Base-by-base conservation (phyloP, 2,888 invertebrate genomes). In the Aspidapion aeneum region DNA sequence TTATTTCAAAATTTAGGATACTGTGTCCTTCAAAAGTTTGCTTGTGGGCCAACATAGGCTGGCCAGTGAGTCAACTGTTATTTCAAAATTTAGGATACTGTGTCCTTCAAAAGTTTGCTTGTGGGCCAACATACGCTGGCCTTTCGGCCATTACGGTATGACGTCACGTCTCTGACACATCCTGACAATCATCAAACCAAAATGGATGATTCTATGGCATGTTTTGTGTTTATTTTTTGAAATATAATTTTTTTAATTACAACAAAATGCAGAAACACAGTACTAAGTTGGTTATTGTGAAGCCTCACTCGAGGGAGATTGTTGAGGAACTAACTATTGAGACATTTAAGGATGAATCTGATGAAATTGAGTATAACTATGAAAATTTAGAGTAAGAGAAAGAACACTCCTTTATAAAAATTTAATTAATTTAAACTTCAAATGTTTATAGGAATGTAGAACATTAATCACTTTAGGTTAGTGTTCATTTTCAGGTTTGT, bases 51-150 rank as follows among this genome's bases (percentile, higher is more conserved):
- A n/a, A n/a, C n/a, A n/a, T n/a, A n/a, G n/a, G n/a, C n/a, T n/a
- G n/a, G n/a, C n/a, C n/a, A 56, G 56, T 56, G n/a, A 56, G 56
- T 17, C 49, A 48, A 48, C 49, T 48, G 49, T 12, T 48, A 9
- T 9, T 48, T n/a, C n/a, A 12, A 35, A 35, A 3, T 12, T 35
- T 35, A 35, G 5, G 35, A 35, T 35, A 12, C 12, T 12, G 35
- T 35, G 12, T 7, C 35, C 12, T 35, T 35, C 35, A 35, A 35
- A 3, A 35, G 12, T 7, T 35, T 35, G 35, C 12, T 3, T 35
- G 35, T 12, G 35, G 35, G n/a, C n/a, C n/a, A n/a, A n/a, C n/a
- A n/a, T n/a, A n/a, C n/a, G n/a, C n/a, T n/a, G n/a, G n/a, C n/a
- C n/a, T n/a, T n/a, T 35, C 35, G 35, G 3, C 35, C 35, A 35